Conservation (phyloP, 1,140 invertebrate genomes). For the Schlechtendalia chinensis region DNA sequence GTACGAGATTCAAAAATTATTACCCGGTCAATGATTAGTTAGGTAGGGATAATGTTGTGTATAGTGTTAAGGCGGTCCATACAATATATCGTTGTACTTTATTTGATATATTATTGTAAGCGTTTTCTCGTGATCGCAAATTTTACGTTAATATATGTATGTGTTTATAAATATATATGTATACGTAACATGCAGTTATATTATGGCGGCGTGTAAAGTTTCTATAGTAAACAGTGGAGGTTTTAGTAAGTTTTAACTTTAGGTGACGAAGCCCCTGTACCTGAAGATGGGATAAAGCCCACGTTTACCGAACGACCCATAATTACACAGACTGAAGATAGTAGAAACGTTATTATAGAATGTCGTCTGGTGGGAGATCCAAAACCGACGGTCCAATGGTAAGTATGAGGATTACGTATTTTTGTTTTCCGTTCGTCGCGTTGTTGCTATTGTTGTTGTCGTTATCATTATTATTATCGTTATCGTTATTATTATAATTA, state of each 20-base stretch:
- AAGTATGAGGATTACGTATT: conserved; percentile 57
- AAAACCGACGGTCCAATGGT: conserved; percentile 87
- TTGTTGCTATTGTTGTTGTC: too few relatives aligned
- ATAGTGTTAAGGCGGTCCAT: too few relatives aligned
- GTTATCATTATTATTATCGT: too few relatives aligned
- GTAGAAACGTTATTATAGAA: conserved; percentile 89
- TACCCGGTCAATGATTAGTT: too few relatives aligned
- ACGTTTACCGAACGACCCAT: conserved; percentile 94
- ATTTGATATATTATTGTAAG: too few relatives aligned
- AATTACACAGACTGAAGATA: conserved; percentile 92
- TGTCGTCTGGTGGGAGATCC: conserved; percentile 94
- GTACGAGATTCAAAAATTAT: not conserved
- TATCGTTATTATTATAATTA: too few relatives aligned
- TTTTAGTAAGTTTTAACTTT: conserved; percentile 51
- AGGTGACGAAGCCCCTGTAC: conserved; percentile 89
- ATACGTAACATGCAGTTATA: not conserved
- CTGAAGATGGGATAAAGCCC: conserved; percentile 85
- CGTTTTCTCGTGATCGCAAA: too few relatives aligned
- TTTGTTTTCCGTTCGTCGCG: too few relatives aligned
- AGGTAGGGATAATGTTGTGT: too few relatives aligned
- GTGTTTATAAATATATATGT: not conserved
- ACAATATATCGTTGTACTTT: too few relatives aligned
- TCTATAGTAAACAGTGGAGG: conserved; percentile 24
- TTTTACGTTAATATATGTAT: too few relatives aligned
- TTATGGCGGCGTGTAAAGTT: conserved; percentile 14